These are phyloP conservation scores for Argyra leucocephala DNA, from an alignment of 2,888 invertebrate species.

Conservation along the genomic window DNA sequence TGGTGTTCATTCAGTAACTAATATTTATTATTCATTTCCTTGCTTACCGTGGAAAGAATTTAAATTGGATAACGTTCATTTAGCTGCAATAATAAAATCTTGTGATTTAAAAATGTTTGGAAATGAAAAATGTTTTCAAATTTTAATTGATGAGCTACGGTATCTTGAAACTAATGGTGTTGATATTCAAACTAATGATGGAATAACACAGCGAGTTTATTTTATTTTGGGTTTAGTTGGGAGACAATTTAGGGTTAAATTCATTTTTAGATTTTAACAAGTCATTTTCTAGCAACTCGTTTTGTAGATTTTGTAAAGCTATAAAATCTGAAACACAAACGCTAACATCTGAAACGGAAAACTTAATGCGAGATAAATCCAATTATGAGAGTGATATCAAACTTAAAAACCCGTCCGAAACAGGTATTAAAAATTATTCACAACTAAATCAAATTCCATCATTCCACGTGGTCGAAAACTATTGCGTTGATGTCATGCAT, in stretches of 20 bases:
- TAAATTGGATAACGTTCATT: slow-evolving; percentile 23
- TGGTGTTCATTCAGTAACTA: slow-evolving; percentile 12
- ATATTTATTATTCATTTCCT: slow-evolving; percentile 13
- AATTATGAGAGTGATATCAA: slow-evolving; percentile 24
- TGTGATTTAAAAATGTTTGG: slow-evolving; percentile 26
- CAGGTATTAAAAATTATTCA: slow-evolving; percentile 27
- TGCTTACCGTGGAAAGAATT: slow-evolving; percentile 9
- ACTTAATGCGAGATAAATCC: slow-evolving; percentile 21
- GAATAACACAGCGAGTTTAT: slow-evolving; percentile 17
- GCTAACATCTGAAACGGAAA: slow-evolving; percentile 21
- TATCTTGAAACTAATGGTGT: slow-evolving; percentile 26
- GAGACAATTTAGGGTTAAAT: slow-evolving; percentile 20
- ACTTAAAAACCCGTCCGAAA: slow-evolving; percentile 15
- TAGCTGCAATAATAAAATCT: slow-evolving; percentile 26
- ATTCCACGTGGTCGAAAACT: slow-evolving; percentile 27
- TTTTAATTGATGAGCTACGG: slow-evolving; percentile 25
- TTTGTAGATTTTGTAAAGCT: slow-evolving; percentile 28
- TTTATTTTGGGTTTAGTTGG: slow-evolving; percentile 22
- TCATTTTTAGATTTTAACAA: slow-evolving; percentile 20
- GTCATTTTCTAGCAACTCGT: slow-evolving; percentile 26
- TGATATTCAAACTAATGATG: slow-evolving; percentile 17
- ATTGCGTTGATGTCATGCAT: slow-evolving; percentile 24
- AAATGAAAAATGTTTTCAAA: slow-evolving; percentile 26
- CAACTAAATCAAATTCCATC: slow-evolving; percentile 24
- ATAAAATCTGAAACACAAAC: too few relatives aligned